Conservation (phyloP, 2,888 invertebrate genomes). For the Epistrophe grossulariae region DNA sequence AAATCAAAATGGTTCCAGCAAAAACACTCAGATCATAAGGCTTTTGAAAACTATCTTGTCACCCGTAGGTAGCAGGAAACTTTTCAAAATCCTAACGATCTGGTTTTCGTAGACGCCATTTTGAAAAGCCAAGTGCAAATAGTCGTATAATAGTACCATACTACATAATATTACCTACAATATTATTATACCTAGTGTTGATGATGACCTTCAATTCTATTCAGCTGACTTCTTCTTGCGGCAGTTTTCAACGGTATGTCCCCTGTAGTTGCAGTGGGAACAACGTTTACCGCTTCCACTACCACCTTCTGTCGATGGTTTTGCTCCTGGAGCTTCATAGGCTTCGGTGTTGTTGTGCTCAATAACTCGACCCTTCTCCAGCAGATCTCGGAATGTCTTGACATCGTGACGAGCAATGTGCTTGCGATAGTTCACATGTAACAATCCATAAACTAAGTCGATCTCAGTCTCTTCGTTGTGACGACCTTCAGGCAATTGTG, state of each 20-base stretch:
- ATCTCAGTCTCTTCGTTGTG: conserved; percentile 81
- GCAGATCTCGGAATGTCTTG: conserved; percentile 80
- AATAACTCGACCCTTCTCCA: conserved; percentile 81
- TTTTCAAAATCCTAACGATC: conserved; percentile 9
- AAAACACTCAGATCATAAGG: conserved; percentile 34
- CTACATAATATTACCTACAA: conserved; percentile 18
- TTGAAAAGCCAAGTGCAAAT: conserved; percentile 59
- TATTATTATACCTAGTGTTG: neutral
- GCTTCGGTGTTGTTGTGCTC: conserved; percentile 80
- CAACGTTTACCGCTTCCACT: conserved; percentile 78
- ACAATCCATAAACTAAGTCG: conserved; percentile 81
- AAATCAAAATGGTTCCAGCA: conserved; percentile 1
- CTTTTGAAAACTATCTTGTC: neutral
- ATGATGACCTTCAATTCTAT: conserved; percentile 10
- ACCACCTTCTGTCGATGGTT: conserved; percentile 68
- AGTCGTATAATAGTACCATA: neutral
- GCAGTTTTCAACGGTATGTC: conserved; percentile 80
- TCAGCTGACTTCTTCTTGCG: conserved; percentile 77
- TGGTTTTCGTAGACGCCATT: neutral
- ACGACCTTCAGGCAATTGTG: conserved; percentile 81
- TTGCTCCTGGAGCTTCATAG: conserved; percentile 56
- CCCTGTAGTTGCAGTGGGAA: conserved; percentile 81
- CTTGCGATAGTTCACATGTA: conserved; percentile 81
- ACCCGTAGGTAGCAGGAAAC: neutral
- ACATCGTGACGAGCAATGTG: conserved; percentile 80